phyloP scores from a whole-genome alignment of 1,140 invertebrate species.

The Hylyphantes graminicola region DNA sequence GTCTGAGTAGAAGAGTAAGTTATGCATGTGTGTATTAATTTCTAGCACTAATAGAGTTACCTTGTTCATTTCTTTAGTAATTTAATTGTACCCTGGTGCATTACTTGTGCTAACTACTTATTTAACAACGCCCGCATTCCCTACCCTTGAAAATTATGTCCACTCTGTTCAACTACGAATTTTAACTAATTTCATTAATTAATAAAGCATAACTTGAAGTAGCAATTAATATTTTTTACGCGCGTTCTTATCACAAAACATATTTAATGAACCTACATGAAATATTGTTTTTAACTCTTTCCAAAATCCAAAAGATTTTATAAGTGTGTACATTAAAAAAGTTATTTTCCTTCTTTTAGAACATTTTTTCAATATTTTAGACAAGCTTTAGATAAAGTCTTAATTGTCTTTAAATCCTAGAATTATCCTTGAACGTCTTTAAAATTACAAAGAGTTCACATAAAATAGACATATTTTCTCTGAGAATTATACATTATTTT shows the following conservation, averaged over 20 bases:
- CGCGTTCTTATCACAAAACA: slow-evolving; percentile 11
- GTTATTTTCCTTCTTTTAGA: background rate
- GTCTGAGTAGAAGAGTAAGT: background rate
- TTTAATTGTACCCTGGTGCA: slow-evolving; percentile 40
- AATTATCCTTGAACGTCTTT: too few species aligned
- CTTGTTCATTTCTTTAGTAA: slow-evolving; percentile 37
- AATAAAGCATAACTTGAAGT: slow-evolving; percentile 37
- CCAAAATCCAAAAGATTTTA: slow-evolving; percentile 13
- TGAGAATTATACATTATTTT: too few species aligned
- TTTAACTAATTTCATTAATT: slow-evolving; percentile 47
- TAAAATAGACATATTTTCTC: too few species aligned
- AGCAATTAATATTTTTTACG: slow-evolving; percentile 44
- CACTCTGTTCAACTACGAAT: slow-evolving; percentile 14
- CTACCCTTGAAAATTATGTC: slow-evolving; percentile 35
- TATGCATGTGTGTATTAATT: background rate
- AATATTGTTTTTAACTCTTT: slow-evolving; percentile 9
- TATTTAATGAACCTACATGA: slow-evolving; percentile 50
- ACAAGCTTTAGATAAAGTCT: background rate
- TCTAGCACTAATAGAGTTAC: slow-evolving; percentile 11
- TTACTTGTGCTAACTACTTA: slow-evolving; percentile 45
- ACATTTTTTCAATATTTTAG: slow-evolving; percentile 24
- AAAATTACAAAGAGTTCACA: too few species aligned
- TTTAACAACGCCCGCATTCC: slow-evolving; percentile 5
- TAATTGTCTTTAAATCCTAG: too few species aligned
- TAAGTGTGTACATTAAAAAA: slow-evolving; percentile 22